phyloP scores from a whole-genome alignment of 2,797 vertebrate genomes.

The Fundulus diaphanus region DNA sequence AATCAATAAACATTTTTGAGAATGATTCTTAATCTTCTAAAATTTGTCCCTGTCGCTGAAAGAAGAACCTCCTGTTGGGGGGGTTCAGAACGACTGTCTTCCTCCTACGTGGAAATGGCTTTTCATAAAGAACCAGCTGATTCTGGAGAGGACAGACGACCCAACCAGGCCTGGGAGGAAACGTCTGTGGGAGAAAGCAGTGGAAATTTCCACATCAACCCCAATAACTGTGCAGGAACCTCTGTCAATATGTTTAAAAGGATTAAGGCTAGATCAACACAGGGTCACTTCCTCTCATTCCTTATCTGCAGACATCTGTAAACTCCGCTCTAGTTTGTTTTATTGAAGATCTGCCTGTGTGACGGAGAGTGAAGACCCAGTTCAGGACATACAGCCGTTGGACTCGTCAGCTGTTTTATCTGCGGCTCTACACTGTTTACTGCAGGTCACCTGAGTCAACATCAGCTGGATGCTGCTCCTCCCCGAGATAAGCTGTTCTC shows the following conservation, averaged over 20 bases:
- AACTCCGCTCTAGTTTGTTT: slow-evolving; percentile 41
- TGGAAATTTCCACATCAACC: slow-evolving; percentile 53
- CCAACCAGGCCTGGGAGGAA: slow-evolving; percentile 6
- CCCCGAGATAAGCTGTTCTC: slow-evolving; percentile 56
- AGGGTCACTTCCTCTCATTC: slow-evolving; percentile 35
- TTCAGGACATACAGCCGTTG: slow-evolving; percentile 9
- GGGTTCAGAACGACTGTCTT: background rate
- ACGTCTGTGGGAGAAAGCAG: background rate
- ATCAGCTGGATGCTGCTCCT: slow-evolving; percentile 50
- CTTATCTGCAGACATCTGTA: slow-evolving; percentile 49
- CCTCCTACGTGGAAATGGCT: background rate
- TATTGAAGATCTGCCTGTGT: slow-evolving; percentile 30
- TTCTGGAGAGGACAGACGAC: slow-evolving; percentile 14
- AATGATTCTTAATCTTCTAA: too few relatives aligned
- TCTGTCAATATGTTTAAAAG: slow-evolving; percentile 49
- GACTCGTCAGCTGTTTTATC: slow-evolving; percentile 46
- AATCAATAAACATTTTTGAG: too few relatives aligned
- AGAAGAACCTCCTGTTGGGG: background rate
- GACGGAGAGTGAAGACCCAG: slow-evolving; percentile 33
- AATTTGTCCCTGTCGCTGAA: background rate
- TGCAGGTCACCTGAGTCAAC: slow-evolving; percentile 62
- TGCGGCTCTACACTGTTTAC: slow-evolving; percentile 48
- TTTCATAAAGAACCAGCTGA: slow-evolving; percentile 35
- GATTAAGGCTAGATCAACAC: slow-evolving; percentile 56
- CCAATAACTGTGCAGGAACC: slow-evolving; percentile 25